Conservation (phyloP, 2,113 vertebrate species). For the Sitta europaea region DNA sequence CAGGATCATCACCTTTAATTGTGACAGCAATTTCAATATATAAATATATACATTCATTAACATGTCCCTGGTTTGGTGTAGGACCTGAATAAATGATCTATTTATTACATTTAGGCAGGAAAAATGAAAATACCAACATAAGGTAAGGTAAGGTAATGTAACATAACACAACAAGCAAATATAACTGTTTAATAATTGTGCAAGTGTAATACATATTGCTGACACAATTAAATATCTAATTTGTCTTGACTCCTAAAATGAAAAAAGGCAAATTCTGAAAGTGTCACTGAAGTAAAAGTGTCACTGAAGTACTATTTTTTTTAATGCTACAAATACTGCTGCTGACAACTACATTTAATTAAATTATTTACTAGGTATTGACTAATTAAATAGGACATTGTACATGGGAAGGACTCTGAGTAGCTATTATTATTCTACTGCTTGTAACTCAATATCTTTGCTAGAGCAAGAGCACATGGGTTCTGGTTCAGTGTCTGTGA, state of each 20-base stretch:
- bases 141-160: too few relatives aligned
- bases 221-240: neutral
- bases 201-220: neutral
- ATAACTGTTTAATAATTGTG: neutral
- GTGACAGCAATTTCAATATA: neutral
- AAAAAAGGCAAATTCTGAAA: neutral
- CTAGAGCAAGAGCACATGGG: neutral
- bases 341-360: slow-evolving; percentile 5
- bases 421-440: neutral
- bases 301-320: neutral
- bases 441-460: neutral
- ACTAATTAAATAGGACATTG: neutral
- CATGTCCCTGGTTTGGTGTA: neutral
- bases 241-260: neutral
- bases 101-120: neutral
- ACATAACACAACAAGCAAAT: neutral
- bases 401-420: neutral
- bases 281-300: neutral
- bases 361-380: slow-evolving; percentile 30
- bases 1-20: neutral
- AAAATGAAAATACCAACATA: neutral
- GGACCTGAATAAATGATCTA: neutral
- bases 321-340: neutral
- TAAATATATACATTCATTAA: neutral
- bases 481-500: neutral